Evolutionary conservation across 1,140 invertebrate species (phyloP).

Genomic region (Drusus annulatus): DNA sequence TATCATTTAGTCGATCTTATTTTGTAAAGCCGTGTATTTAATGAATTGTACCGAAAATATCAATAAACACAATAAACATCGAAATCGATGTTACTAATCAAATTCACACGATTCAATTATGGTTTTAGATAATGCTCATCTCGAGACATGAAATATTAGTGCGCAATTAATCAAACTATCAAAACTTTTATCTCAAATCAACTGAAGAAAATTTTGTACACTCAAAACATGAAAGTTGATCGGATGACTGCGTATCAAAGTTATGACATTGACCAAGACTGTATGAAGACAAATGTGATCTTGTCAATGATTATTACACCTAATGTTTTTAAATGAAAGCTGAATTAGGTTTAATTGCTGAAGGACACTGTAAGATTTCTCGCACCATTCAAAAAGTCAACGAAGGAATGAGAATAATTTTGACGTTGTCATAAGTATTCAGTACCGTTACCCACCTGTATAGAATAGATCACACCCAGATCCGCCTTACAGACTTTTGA

Average conservation of each 20-base stretch:
- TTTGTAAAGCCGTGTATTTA: too few relatives aligned
- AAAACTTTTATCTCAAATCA: too few relatives aligned
- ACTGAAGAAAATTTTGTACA: neutral
- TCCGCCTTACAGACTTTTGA: conserved; percentile 37
- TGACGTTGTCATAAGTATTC: conserved; percentile 53
- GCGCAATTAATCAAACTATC: too few relatives aligned
- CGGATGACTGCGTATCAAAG: conserved; percentile 35
- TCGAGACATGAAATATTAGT: too few relatives aligned
- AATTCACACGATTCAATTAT: too few relatives aligned
- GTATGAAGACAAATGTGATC: conserved; percentile 6
- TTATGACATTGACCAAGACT: conserved; percentile 32
- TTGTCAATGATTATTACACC: neutral
- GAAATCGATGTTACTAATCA: too few relatives aligned
- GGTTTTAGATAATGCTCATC: too few relatives aligned
- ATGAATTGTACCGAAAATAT: too few relatives aligned
- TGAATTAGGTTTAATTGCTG: neutral
- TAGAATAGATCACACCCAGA: conserved; percentile 52
- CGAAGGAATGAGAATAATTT: conserved; percentile 38
- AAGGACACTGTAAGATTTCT: neutral
- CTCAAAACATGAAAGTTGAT: conserved; percentile 21
- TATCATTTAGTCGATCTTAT: too few relatives aligned
- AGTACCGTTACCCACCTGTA: conserved; percentile 52
- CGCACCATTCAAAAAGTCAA: conserved; percentile 33
- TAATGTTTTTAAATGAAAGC: neutral
- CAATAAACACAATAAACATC: too few relatives aligned